A percentile compares a stretch with the other conserved stretches of the same genome.
Conservation (phyloP, 2,888 invertebrate genomes). For the Amblyteles armatorius region DNA sequence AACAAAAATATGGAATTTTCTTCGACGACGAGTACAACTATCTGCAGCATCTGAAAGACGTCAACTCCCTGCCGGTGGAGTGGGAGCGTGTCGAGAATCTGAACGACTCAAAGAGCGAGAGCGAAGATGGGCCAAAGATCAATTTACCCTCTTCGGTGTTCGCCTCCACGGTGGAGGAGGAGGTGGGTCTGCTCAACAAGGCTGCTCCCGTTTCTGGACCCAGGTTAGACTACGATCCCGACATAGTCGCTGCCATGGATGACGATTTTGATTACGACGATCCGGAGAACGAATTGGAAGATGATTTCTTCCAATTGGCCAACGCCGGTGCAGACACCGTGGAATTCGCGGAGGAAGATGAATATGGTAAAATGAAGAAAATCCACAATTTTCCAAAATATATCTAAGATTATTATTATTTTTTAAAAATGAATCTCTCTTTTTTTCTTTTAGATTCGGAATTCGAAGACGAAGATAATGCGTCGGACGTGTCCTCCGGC, state of each 20-base stretch:
- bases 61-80: slow-evolving; percentile 86
- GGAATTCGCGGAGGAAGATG: slow-evolving; percentile 82
- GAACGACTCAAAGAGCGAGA: slow-evolving; percentile 74
- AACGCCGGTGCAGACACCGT: slow-evolving; percentile 86
- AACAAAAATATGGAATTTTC: slow-evolving; percentile 94
- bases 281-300: slow-evolving; percentile 94
- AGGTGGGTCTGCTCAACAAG: slow-evolving; percentile 93
- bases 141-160: slow-evolving; percentile 95
- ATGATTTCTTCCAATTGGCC: slow-evolving; percentile 95
- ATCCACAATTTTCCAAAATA: slow-evolving; percentile 28
- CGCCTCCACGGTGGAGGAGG: slow-evolving; percentile 94
- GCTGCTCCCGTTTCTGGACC: slow-evolving; percentile 90
- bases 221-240: slow-evolving; percentile 94
- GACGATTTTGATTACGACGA: slow-evolving; percentile 95
- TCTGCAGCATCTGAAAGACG: slow-evolving; percentile 94
- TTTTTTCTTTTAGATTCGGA: slow-evolving; percentile 81
- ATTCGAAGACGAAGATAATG: slow-evolving; percentile 81
- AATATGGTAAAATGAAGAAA: slow-evolving; percentile 71
- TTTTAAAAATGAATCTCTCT: neutral
- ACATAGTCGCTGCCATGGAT: slow-evolving; percentile 96
- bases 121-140: slow-evolving; percentile 83
- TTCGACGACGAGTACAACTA: slow-evolving; percentile 98
- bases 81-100: slow-evolving; percentile 85
- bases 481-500: slow-evolving; percentile 80
- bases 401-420: slow-evolving; percentile 16